Evolutionary conservation across 2,888 invertebrate genomes (phyloP), one percentile per base, ranked within the genome.

Genomic region (Aspidiotus rigidus): DNA sequence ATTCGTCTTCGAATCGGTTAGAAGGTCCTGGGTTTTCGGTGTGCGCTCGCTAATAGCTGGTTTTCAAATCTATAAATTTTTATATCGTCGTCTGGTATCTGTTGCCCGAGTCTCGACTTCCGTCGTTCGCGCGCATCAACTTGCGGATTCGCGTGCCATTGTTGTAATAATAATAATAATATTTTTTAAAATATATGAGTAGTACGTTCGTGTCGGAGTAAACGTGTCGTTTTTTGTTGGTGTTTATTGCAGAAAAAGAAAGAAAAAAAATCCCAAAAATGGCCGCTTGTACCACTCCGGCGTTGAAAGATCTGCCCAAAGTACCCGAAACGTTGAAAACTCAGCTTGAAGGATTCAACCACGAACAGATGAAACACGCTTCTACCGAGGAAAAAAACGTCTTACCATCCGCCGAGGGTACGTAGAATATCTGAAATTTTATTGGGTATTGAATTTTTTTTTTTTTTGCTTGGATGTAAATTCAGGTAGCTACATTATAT

Each of bases 361-460:
- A 89, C 72, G 86, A 87, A 76, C 87, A 89, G 76, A 83, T 97
- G 79, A 90, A 90, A 78, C 91, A 91, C 77, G 90, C 92, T 9
- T 87, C 88, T 75, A 94, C 93, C 70, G 86, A 89, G 74, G 95
- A 95, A 78, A 97, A 96, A 80, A 90, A 91, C 71, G 85, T 93
- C 72, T 83, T 97, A 75, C 96, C 96, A 71, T 90, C 94, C 57
- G 93, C 93, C 74, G 90, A 93, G 88, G 94, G 95, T 95, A 81
- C 73, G 72, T 44, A 70, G 60, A 69, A 71, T 71, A 74, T 73
- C 28, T 15, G 53, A 49, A 55, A 61, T 41, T 7, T 64, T 59
- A 44, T 55, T 69, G 55, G 71, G 42, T 69, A 56, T 71, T 70
- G 7, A 40, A 69, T 64, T 64, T 39, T 44, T 59, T 69, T 49